These are phyloP conservation scores for Himalopsyche anomala DNA, from an alignment of 2,888 invertebrate species.

Conservation along the genomic window DNA sequence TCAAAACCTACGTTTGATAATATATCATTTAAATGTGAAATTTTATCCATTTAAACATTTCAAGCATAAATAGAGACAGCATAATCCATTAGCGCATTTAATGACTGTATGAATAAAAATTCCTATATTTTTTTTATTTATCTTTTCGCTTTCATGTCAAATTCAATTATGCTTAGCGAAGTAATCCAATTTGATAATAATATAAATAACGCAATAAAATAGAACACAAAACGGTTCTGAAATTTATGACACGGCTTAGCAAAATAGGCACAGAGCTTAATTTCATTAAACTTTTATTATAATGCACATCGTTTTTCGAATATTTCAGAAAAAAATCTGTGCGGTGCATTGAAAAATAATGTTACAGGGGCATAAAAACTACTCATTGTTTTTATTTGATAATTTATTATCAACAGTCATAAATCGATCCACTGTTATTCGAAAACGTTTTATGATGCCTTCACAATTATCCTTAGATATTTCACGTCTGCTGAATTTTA, in stretches of 20 bases:
- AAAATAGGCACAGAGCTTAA: neutral
- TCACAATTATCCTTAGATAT: no score
- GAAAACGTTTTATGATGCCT: no score
- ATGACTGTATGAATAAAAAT: neutral
- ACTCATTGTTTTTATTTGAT: no score
- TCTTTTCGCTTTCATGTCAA: neutral
- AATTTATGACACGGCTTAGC: slow-evolving; percentile 6
- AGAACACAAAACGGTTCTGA: neutral
- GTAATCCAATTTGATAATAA: neutral
- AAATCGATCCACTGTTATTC: no score
- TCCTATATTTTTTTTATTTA: slow-evolving; percentile 2
- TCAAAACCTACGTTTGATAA: no score
- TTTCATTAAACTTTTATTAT: neutral
- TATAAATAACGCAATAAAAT: slow-evolving; percentile 13
- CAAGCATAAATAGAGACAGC: no score
- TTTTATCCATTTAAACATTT: no score
- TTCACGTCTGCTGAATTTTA: no score
- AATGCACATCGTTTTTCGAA: neutral
- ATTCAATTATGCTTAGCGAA: neutral
- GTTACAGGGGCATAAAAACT: no score
- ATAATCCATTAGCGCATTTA: no score
- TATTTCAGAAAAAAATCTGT: neutral
- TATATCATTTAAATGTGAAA: no score
- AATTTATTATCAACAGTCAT: no score
- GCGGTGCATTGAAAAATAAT: neutral